Conservation (phyloP, 2,113 vertebrate species). For the Struthio camelus region DNA sequence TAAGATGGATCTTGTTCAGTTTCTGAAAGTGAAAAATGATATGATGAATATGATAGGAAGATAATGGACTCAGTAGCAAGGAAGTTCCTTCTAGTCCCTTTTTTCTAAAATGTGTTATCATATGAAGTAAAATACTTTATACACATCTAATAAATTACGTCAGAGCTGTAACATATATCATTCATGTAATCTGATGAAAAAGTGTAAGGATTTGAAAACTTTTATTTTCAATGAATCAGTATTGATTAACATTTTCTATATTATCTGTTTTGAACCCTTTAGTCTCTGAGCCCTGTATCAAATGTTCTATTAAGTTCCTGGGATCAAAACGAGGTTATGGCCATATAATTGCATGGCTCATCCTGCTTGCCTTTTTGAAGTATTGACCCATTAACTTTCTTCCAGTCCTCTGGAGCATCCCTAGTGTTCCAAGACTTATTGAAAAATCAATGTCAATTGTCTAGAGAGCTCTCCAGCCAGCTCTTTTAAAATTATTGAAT, state of each 20-base stretch:
- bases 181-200: not conserved
- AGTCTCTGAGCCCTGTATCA: not conserved
- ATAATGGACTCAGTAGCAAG: not conserved
- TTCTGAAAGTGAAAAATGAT: not conserved
- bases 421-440: constrained; percentile 19
- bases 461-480: not conserved
- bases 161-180: not conserved
- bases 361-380: constrained; percentile 9
- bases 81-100: not conserved
- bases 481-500: constrained; percentile 23
- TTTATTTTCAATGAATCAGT: not conserved
- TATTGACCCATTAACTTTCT: constrained; percentile 25
- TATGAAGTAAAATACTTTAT: not conserved
- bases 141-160: not conserved
- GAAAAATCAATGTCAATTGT: constrained; percentile 49
- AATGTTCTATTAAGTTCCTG: not conserved
- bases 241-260: not conserved
- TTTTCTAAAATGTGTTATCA: not conserved
- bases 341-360: not conserved
- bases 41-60: not conserved
- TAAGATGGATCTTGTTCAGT: not conserved
- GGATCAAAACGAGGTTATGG: not conserved
- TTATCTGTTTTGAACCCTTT: not conserved
- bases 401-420: not conserved
- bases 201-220: not conserved